Conservation (phyloP, 2,797 vertebrate genomes). For the Melanogrammus aeglefinus region DNA sequence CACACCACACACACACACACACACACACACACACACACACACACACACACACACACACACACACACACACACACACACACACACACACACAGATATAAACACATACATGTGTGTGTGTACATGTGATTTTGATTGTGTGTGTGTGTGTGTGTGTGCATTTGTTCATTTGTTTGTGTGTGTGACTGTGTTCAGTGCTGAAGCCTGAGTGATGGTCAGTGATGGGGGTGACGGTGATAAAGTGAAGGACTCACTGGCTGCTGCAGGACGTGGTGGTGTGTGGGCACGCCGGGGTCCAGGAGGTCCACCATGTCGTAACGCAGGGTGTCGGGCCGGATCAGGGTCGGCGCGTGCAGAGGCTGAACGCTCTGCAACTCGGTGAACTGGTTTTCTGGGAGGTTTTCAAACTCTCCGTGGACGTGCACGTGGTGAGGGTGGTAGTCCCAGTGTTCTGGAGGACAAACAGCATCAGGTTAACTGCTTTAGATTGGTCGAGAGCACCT, state of each 20-base stretch:
- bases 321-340: conserved; percentile 83
- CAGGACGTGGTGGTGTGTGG: conserved; percentile 69
- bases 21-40: no score
- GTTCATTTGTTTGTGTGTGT: background rate
- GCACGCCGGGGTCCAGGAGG: conserved; percentile 83
- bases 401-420: conserved; percentile 82
- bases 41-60: no score
- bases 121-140: no score
- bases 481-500: background rate
- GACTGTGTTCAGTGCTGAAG: background rate
- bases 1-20: background rate
- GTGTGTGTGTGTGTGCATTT: no score
- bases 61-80: no score
- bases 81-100: no score
- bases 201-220: conserved; percentile 31
- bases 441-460: conserved; percentile 83
- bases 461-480: background rate
- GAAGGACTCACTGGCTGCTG: conserved; percentile 66
- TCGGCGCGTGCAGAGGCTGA: conserved; percentile 86
- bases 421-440: conserved; percentile 86
- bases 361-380: conserved; percentile 97
- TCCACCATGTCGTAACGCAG: conserved; percentile 87
- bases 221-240: background rate
- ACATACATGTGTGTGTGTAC: no score
- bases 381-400: conserved; percentile 86